Evolutionary conservation across 2,113 vertebrate species (phyloP).

Genomic region (Leptodactylus fuscus): DNA sequence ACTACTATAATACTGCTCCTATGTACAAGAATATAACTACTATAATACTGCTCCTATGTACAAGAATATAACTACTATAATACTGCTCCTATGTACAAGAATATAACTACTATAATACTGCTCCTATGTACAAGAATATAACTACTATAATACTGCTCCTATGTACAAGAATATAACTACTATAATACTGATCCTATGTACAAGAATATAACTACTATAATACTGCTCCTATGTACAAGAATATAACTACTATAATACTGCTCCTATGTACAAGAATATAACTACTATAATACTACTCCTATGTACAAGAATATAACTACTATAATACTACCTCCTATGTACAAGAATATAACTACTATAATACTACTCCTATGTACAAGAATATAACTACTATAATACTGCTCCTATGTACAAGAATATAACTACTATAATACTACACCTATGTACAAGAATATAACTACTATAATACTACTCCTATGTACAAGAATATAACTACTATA

Average conservation of each 20-base stretch:
- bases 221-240: not conserved
- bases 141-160: not conserved
- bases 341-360: slow-evolving; percentile 27
- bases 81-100: not conserved
- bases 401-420: too few relatives aligned
- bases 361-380: not conserved
- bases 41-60: slow-evolving; percentile 4
- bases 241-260: slow-evolving; percentile 13
- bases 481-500: too few relatives aligned
- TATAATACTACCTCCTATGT: not conserved
- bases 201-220: slow-evolving; percentile 24
- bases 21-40: not conserved
- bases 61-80: slow-evolving; percentile 13
- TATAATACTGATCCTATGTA: not conserved
- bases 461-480: too few relatives aligned
- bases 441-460: too few relatives aligned
- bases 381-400: slow-evolving; percentile 3
- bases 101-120: slow-evolving; percentile 19
- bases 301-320: slow-evolving; percentile 19
- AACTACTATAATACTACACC: too few relatives aligned
- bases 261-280: slow-evolving; percentile 1
- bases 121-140: not conserved
- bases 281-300: slow-evolving; percentile 21
- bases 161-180: slow-evolving; percentile 1
- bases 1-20: slow-evolving; percentile 5